Evolutionary conservation across 2,113 vertebrate species (phyloP), one percentile per base, ranked within the genome.

Genomic region (Gobio gobio): DNA sequence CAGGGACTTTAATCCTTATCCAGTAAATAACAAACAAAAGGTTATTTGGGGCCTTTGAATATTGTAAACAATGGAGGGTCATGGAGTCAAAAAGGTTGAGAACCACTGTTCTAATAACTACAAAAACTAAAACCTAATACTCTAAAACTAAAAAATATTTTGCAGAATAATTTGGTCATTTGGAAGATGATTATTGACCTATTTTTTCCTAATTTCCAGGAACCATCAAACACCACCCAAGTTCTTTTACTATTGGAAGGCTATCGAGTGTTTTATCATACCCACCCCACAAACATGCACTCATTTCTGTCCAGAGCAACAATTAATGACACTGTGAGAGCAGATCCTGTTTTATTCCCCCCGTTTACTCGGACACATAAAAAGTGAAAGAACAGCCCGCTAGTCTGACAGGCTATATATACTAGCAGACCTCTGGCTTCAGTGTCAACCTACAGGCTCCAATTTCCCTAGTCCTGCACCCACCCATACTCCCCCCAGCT

Each of bases 371-470:
- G 5, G 6, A 66, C 20, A 40, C 47, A 82, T 70, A 72, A 72
- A 82, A 82, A 66, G 66, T 83, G 81, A 73, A 83, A 83, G 63
- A 56, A 88, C 87, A 90, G 87, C 63, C 90, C 70, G 58, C 24
- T 12, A 68, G 93, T 89, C 92, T 89, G 88, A 79, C 75, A 84
- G 80, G 90, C 92, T 94, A 93, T 91, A 93, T 93, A 94, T 93
- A 92, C 90, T 87, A 88, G 78, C 47, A 49, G 88, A 87, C 86
- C 91, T 85, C 87, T 85, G 88, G 92, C 88, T 94, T 92, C 82
- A 87, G 85, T 88, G 86, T 88, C 90, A 58, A 82, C 33, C 75
- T 61, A 74, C 47, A 56, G 64, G 83, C 77, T 89, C 84, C 51
- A 76, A 85, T 89, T 86, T 86, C 84, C 24, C 47, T 82, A 75